phyloP scores from a whole-genome alignment of 2,797 vertebrate genomes.

The Paratrypauchen microcephalus region DNA sequence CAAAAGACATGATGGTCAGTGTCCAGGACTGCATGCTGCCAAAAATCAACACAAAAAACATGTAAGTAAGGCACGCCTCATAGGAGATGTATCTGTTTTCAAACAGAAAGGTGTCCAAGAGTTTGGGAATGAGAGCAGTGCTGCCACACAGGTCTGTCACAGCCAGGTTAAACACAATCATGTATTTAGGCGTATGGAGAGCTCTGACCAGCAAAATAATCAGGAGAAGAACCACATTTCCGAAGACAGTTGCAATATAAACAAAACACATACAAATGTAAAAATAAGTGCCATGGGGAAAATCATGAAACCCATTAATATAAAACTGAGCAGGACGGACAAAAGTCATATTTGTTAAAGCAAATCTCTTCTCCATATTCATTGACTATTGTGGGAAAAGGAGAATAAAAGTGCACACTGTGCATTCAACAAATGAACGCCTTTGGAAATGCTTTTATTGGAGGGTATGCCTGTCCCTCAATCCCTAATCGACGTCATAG shows the following conservation, averaged over 20 bases:
- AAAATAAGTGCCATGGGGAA: constrained; percentile 49
- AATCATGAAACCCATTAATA: constrained; percentile 52
- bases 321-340: constrained; percentile 50
- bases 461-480: no score
- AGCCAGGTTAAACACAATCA: constrained; percentile 62
- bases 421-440: no score
- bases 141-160: constrained; percentile 60
- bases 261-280: constrained; percentile 59
- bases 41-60: constrained; percentile 55
- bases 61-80: constrained; percentile 48
- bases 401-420: no score
- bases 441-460: no score
- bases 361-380: no score
- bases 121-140: constrained; percentile 59
- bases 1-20: constrained; percentile 46
- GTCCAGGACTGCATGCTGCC: constrained; percentile 52
- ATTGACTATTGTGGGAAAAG: no score
- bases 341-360: constrained; percentile 41
- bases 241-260: constrained; percentile 55
- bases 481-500: no score
- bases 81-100: constrained; percentile 46
- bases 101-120: constrained; percentile 51
- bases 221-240: constrained; percentile 55
- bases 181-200: constrained; percentile 63
- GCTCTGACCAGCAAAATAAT: constrained; percentile 49